Base-by-base conservation (phyloP, 1,140 invertebrate genomes). In the Mercenaria mercenaria region DNA sequence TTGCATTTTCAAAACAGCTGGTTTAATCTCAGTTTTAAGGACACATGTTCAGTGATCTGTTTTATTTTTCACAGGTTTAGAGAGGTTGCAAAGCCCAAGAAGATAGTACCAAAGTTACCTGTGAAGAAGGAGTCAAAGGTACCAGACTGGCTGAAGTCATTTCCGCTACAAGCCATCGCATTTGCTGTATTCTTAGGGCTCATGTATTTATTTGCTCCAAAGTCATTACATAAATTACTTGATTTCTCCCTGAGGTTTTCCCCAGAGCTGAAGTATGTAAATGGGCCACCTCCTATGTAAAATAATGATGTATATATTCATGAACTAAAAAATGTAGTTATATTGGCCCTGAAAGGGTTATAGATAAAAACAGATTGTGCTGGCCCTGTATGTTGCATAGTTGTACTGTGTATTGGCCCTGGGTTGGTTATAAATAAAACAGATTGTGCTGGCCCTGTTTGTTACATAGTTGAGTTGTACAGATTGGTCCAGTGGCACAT, bases 251-350 rank as follows among this genome's bases (percentile, higher is more conserved):
- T 98, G 92, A 98, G 98, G 0, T 96, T 99, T 32, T 97, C 97
- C 4, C 98, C 98, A 1, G 98, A 98, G 93, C 96, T 99, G 85
- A 97, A 98, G 72, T 98, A 98, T 92, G 97, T 98, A 11, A 97
- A 97, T 67, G 98, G 98, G 90, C 98, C 98, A 29, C 98, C 98
- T 47, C 98, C 98, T 18, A 74, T 88, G 6, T 91, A 90, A 52
- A 76, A 1, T 23, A 23, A 61, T 23, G 37, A 56, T 74, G 76
- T 67, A 74, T 76, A 67, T 72, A 85, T 72, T 56, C 23, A 23
- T 81, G 6, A 47, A 67, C 20, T 43, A n/a, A n/a, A n/a, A n/a
- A n/a, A n/a, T n/a, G n/a, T n/a, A 47, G n/a, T 34, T 87, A 52
- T 88, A 81, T 72, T 72, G 77, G 56, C 77, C 41, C 77, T 34